Percentiles rank a stretch among this genome's conserved stretches.
phyloP scores from a whole-genome alignment of 1,140 invertebrate genomes.

The Drosophila tsacasi region DNA sequence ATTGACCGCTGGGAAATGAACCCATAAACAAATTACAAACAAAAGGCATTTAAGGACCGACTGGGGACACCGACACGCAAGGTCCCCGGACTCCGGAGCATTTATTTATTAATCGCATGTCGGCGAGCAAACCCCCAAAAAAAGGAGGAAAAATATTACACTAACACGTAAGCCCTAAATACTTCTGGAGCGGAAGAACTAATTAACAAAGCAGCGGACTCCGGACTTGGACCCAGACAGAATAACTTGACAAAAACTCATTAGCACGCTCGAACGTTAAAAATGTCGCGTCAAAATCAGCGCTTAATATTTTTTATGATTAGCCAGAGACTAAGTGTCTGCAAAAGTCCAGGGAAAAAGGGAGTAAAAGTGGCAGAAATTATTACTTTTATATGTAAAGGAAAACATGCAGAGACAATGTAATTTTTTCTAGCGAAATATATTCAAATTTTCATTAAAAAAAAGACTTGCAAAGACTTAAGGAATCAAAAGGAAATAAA shows the following conservation, averaged over 20 bases:
- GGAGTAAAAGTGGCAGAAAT: background rate
- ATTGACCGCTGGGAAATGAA: slow-evolving; percentile 85
- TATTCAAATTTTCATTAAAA: background rate
- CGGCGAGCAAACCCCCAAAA: slow-evolving; percentile 33
- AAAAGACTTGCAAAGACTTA: background rate
- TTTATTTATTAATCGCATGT: slow-evolving; percentile 84
- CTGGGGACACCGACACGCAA: slow-evolving; percentile 60
- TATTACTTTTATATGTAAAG: slow-evolving; percentile 16
- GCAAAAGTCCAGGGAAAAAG: background rate
- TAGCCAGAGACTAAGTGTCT: slow-evolving; percentile 45
- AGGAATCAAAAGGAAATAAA: background rate
- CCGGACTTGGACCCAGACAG: slow-evolving; percentile 47
- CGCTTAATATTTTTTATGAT: slow-evolving; percentile 82
- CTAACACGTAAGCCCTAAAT: slow-evolving; percentile 81
- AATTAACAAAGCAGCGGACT: slow-evolving; percentile 69
- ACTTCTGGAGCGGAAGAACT: slow-evolving; percentile 80
- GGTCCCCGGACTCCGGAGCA: slow-evolving; percentile 40
- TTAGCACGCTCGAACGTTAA: slow-evolving; percentile 82
- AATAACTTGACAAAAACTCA: slow-evolving; percentile 68
- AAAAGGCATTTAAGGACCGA: slow-evolving; percentile 67
- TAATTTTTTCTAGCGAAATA: background rate
- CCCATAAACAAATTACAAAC: slow-evolving; percentile 80
- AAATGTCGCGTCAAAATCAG: slow-evolving; percentile 84
- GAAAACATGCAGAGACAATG: background rate
- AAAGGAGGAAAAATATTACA: slow-evolving; percentile 54